phyloP scores from a whole-genome alignment of 92 coral and sea anemone species.

The Epizoanthus rinbou region DNA sequence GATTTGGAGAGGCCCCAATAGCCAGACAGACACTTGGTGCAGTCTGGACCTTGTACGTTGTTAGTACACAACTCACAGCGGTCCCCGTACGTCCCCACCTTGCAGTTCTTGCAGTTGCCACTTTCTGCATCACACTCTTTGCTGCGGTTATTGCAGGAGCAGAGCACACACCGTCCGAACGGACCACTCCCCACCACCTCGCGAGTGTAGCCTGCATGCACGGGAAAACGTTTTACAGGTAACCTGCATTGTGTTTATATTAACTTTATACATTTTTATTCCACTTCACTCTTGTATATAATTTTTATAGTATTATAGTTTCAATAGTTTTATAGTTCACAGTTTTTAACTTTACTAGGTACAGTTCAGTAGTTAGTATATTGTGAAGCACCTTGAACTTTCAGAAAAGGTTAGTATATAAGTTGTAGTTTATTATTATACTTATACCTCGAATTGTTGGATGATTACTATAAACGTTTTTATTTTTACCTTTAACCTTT shows the following conservation, averaged over 20 bases:
- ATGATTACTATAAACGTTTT: not conserved
- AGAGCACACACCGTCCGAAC: slow-evolving; percentile 75
- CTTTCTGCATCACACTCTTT: slow-evolving; percentile 75
- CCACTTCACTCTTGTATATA: too few relatives aligned
- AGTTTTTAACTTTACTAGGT: too few relatives aligned
- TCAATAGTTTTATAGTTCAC: too few relatives aligned
- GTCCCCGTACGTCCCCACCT: slow-evolving; percentile 84
- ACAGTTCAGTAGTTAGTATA: too few relatives aligned
- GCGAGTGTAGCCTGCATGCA: slow-evolving; percentile 81
- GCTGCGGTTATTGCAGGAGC: slow-evolving; percentile 86
- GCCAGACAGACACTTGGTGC: slow-evolving; percentile 72
- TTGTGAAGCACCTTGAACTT: too few relatives aligned
- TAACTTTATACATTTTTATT: too few relatives aligned
- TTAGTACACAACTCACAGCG: slow-evolving; percentile 81
- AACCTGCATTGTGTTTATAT: too few relatives aligned
- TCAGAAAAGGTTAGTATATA: too few relatives aligned
- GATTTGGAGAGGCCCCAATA: slow-evolving; percentile 81
- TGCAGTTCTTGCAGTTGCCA: slow-evolving; percentile 79
- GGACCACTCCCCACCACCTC: slow-evolving; percentile 63
- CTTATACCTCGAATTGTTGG: not conserved
- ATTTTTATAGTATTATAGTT: too few relatives aligned
- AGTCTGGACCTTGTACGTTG: slow-evolving; percentile 82
- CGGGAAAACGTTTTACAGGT: too few relatives aligned
- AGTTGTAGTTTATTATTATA: too few relatives aligned
- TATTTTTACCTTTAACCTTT: not conserved